Evolutionary conservation across 2,113 vertebrate genomes (phyloP).

Genomic region (Rhea pennata): DNA sequence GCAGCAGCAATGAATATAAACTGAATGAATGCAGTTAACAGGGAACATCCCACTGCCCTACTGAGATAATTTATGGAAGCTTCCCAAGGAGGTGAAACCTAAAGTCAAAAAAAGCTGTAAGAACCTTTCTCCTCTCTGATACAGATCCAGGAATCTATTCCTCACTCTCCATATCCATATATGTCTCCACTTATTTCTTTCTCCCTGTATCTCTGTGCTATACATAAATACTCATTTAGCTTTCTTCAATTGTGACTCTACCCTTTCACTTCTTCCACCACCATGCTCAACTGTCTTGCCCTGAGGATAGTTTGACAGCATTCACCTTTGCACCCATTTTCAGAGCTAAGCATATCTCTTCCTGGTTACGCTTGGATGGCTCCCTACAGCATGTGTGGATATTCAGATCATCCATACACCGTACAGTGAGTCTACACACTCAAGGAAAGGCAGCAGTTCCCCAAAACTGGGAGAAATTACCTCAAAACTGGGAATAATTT

Average conservation of each 20-base stretch:
- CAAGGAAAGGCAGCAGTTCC: background rate
- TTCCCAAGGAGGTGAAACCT: background rate
- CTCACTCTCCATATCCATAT: background rate
- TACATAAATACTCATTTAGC: background rate
- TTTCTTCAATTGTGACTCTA: background rate
- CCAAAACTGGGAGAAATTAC: background rate
- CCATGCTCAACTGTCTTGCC: background rate
- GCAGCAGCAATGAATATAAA: background rate
- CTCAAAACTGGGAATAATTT: background rate
- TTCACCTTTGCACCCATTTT: background rate
- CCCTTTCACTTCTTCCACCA: background rate
- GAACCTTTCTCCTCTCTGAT: background rate
- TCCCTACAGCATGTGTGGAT: background rate
- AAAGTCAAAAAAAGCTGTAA: background rate
- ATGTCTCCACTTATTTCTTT: background rate
- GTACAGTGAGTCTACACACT: background rate
- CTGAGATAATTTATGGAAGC: background rate
- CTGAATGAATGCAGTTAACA: background rate
- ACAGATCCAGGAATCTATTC: background rate
- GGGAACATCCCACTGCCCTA: background rate
- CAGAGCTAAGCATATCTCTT: background rate
- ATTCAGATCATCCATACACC: background rate
- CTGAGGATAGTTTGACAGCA: background rate
- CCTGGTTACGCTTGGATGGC: background rate
- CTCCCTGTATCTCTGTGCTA: background rate